Evolutionary conservation across 2,797 vertebrate genomes (phyloP).

Genomic region (Chelmon rostratus): DNA sequence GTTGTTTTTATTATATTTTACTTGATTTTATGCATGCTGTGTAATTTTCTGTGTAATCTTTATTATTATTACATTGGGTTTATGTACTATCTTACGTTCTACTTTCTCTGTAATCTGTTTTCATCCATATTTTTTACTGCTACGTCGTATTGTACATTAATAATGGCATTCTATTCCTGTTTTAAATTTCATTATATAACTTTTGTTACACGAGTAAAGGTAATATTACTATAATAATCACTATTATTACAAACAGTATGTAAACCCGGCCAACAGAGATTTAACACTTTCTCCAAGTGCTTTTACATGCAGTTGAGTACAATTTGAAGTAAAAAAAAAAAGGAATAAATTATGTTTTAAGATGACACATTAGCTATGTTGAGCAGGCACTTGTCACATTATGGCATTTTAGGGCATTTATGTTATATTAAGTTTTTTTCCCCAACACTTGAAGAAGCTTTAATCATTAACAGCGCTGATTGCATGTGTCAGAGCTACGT

Average conservation of each 20-base stretch:
- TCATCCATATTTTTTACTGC: too few relatives aligned
- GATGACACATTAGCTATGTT: constrained; percentile 35
- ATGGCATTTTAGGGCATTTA: constrained; percentile 25
- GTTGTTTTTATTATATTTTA: too few relatives aligned
- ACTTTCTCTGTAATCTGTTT: too few relatives aligned
- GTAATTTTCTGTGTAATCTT: too few relatives aligned
- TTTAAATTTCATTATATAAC: too few relatives aligned
- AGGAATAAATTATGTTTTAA: constrained; percentile 3
- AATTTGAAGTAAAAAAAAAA: constrained; percentile 1
- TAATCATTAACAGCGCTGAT: constrained; percentile 29
- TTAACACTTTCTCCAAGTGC: neutral
- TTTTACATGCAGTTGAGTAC: neutral
- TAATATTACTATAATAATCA: too few relatives aligned
- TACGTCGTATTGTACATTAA: too few relatives aligned
- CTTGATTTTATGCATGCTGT: too few relatives aligned
- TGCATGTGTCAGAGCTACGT: constrained; percentile 17
- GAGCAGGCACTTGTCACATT: constrained; percentile 32
- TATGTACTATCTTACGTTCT: too few relatives aligned
- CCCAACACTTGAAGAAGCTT: constrained; percentile 37
- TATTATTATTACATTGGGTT: too few relatives aligned
- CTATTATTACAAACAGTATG: neutral
- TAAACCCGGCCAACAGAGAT: neutral
- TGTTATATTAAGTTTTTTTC: neutral
- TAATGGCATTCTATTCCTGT: too few relatives aligned
- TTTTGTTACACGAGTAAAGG: too few relatives aligned